Evolutionary conservation across 2,888 invertebrate species (phyloP), one percentile per base, ranked within the genome.

Genomic region (Trachelus iudaicus): DNA sequence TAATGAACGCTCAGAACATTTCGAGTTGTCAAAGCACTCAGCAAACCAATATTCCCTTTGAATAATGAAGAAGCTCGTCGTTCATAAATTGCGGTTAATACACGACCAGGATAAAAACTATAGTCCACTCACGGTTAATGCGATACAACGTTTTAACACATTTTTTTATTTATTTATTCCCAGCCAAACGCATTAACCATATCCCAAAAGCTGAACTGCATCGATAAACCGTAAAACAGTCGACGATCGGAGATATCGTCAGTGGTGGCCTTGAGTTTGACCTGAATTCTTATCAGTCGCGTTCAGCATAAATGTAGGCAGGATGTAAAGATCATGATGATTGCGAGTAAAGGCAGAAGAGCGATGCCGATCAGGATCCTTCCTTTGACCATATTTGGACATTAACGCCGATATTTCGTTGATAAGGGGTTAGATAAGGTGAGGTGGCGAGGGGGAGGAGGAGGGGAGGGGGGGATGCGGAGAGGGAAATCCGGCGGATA

Each of bases 391-490:
- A 69, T 79, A 75, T 56, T 77, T 75, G 75, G 79, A 82, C 80
- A 80, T 84, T 84, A 82, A 81, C 82, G 77, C 79, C 81, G 80
- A 82, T 84, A 85, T 84, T 83, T 80, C 80, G 75, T 69, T 76
- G 75, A 34, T 40, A 31, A 40, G 76, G 30, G 76, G 37, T 37
- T 68, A 56, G 12, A 69, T 15, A 73, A 23, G 69, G 74, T 56
- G 37, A 31, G 31, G n/a, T n/a, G n/a, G n/a, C n/a, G 56, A 73
- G 75, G 69, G 69, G 69, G 75, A 73, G 69, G 73, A 77, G 76
- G 74, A 69, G 34, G 33, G 77, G 77, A 34, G 75, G 79, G 76
- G 73, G 77, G 76, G 74, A 69, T 76, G 73, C 68, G 34, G 33
- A 78, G 77, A 34, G 75, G 79, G 76, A 82, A 80, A 83, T 80